These are phyloP conservation scores for Borostomias antarcticus DNA, from an alignment of 2,797 vertebrate species.

Conservation along the genomic window DNA sequence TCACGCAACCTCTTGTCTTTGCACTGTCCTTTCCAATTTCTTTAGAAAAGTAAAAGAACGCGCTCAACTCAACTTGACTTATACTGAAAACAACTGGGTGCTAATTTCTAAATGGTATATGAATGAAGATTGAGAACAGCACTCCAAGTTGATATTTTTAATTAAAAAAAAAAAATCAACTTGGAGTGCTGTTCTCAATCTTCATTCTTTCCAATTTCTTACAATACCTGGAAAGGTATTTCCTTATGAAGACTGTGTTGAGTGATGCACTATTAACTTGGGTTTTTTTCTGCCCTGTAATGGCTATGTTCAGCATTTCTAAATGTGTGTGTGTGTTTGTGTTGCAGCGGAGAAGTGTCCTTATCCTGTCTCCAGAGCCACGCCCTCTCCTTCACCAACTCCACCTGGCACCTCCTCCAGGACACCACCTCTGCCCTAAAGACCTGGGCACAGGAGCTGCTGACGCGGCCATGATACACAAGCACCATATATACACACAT, in stretches of 20 bases:
- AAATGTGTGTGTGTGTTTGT: background rate
- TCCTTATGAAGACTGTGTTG: too few species aligned
- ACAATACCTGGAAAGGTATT: too few species aligned
- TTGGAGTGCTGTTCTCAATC: too few species aligned
- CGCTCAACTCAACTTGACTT: too few species aligned
- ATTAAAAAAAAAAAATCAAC: background rate
- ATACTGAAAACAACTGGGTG: too few species aligned
- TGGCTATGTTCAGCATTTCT: background rate
- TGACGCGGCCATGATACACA: slow-evolving; percentile 76
- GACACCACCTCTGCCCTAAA: slow-evolving; percentile 82
- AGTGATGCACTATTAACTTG: background rate
- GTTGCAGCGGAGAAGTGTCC: slow-evolving; percentile 82
- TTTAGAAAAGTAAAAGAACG: too few species aligned
- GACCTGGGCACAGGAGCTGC: slow-evolving; percentile 85
- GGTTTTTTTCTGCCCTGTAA: too few species aligned
- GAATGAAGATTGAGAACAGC: too few species aligned
- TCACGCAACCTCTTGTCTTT: background rate
- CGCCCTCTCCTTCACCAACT: slow-evolving; percentile 76
- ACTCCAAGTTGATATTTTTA: too few species aligned
- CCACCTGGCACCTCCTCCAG: slow-evolving; percentile 87
- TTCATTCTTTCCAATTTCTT: too few species aligned
- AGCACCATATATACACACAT: slow-evolving; percentile 14
- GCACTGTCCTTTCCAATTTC: too few species aligned
- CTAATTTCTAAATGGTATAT: too few species aligned
- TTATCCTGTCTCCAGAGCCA: slow-evolving; percentile 86